phyloP scores from a whole-genome alignment of 1,140 invertebrate species.

The Wiebesia pumilae region DNA sequence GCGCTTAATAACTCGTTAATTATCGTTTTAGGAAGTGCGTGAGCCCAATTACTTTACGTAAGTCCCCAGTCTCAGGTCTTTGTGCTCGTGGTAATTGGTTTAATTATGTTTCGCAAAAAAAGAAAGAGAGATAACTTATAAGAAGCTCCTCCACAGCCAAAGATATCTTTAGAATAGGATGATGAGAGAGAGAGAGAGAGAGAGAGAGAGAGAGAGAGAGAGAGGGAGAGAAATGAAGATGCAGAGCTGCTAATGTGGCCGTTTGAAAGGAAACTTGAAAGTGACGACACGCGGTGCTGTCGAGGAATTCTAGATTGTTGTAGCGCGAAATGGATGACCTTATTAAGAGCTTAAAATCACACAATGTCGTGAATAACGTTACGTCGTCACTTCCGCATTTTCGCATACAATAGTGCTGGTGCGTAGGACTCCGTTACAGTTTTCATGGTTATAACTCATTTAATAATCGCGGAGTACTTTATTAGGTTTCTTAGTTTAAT shows the following conservation, averaged over 20 bases:
- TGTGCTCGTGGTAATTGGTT: slow-evolving; percentile 71
- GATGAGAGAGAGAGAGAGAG: neutral
- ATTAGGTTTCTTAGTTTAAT: neutral
- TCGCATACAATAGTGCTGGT: neutral
- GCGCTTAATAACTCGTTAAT: slow-evolving; percentile 76
- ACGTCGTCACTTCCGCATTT: slow-evolving; percentile 22
- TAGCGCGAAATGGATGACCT: neutral
- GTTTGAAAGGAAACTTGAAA: slow-evolving; percentile 3
- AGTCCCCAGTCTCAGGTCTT: slow-evolving; percentile 63
- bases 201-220: neutral
- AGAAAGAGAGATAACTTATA: neutral
- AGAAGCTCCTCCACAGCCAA: neutral
- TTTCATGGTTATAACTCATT: neutral
- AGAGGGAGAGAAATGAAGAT: neutral
- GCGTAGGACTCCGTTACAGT: neutral
- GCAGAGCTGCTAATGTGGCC: neutral
- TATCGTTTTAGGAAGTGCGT: slow-evolving; percentile 76
- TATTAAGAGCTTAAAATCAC: slow-evolving; percentile 15
- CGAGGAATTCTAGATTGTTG: slow-evolving; percentile 27
- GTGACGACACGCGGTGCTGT: neutral
- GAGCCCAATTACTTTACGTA: slow-evolving; percentile 74
- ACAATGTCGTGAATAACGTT: slow-evolving; percentile 5
- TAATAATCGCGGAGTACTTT: slow-evolving; percentile 4
- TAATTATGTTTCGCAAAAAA: slow-evolving; percentile 69
- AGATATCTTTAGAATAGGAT: neutral